Conservation (phyloP, 2,888 invertebrate species). For the Allophyes oxyacanthae region DNA sequence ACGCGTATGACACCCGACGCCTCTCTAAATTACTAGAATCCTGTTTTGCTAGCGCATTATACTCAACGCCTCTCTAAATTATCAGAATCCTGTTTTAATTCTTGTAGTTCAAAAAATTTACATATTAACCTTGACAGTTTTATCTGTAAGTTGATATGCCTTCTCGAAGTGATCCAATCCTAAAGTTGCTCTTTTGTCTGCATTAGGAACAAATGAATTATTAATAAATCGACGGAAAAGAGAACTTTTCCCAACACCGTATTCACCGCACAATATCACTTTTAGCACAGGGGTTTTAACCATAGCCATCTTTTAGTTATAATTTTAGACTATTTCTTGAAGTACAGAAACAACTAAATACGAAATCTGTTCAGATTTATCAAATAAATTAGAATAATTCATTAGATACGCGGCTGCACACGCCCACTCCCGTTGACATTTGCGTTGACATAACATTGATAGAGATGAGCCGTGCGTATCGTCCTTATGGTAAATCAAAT, state of each 20-base stretch:
- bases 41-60: no score
- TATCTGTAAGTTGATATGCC: conserved; percentile 93
- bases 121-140: conserved; percentile 92
- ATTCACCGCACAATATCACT: conserved; percentile 98
- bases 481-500: no score
- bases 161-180: conserved; percentile 97
- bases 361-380: conserved; percentile 11
- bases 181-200: conserved; percentile 95
- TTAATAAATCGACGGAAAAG: conserved; percentile 97
- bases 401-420: conserved; percentile 24
- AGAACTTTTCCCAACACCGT: conserved; percentile 98
- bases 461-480: background rate
- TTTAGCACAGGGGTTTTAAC: conserved; percentile 96
- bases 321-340: conserved; percentile 2
- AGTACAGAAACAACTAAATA: background rate
- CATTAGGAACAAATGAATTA: conserved; percentile 95
- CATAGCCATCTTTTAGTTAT: conserved; percentile 91
- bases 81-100: conserved; percentile 4
- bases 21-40: no score
- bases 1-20: no score
- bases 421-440: conserved; percentile 32
- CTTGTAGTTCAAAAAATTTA: background rate
- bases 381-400: conserved; percentile 10
- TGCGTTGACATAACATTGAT: conserved; percentile 9
- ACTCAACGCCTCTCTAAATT: no score